phyloP scores from a whole-genome alignment of 2,888 invertebrate genomes.

The Philhelius pedissequus region DNA sequence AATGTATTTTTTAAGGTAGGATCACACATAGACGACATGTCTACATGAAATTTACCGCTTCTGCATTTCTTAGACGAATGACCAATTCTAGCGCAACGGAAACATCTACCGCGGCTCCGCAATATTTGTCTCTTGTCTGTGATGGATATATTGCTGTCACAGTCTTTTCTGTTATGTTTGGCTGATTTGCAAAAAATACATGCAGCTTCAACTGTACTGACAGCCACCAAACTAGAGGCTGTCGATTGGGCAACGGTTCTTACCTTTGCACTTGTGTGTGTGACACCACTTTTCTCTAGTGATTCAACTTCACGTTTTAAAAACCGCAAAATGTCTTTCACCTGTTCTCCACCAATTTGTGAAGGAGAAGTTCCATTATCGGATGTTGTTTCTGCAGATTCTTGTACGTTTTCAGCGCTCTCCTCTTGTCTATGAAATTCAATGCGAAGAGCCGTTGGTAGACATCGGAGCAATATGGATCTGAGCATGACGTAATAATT shows the following conservation, averaged over 20 bases:
- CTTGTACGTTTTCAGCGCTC: no score
- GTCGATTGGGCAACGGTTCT: neutral
- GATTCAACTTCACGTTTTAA: constrained; percentile 19
- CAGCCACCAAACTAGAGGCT: constrained; percentile 12
- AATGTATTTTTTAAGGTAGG: neutral
- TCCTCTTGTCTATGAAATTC: neutral
- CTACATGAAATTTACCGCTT: constrained; percentile 12
- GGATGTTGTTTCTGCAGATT: no score
- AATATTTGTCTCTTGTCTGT: neutral
- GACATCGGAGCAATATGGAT: constrained; percentile 1
- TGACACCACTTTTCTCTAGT: neutral
- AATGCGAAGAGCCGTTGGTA: constrained; percentile 12
- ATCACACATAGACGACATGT: constrained; percentile 13
- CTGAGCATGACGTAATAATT: constrained; percentile 12
- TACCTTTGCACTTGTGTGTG: neutral
- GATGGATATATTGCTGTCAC: constrained; percentile 2
- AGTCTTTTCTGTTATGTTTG: constrained; percentile 12
- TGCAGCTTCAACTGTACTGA: neutral
- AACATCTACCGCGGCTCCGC: neutral
- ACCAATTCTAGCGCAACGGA: constrained; percentile 7
- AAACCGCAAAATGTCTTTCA: neutral
- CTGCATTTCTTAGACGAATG: constrained; percentile 26
- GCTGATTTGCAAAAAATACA: constrained; percentile 11
- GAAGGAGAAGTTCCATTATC: no score
- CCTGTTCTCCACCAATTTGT: no score